Percentiles rank a stretch among this genome's conserved stretches.
These are phyloP conservation scores for Cyclophora albipunctata DNA, from an alignment of 2,888 invertebrate species.

Conservation along the genomic window DNA sequence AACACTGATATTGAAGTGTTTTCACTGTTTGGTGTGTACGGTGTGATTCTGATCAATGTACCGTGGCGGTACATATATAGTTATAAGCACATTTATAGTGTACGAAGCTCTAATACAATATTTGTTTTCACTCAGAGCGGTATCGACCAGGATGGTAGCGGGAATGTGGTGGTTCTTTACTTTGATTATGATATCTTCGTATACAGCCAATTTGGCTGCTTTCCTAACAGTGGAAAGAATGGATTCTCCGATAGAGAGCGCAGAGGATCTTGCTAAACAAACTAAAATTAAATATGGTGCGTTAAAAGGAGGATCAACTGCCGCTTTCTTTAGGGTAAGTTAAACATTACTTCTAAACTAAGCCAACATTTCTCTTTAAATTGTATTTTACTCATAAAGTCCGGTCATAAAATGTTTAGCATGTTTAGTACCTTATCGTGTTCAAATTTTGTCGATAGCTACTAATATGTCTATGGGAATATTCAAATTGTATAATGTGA, in stretches of 20 bases:
- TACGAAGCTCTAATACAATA: neutral
- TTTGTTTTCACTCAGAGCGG: constrained; percentile 76
- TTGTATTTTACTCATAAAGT: no score
- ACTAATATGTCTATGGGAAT: no score
- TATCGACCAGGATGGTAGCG: constrained; percentile 90
- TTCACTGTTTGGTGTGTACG: no score
- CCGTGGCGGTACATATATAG: no score
- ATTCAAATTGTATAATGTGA: no score
- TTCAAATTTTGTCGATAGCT: no score
- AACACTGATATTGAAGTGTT: no score
- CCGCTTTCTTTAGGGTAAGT: constrained; percentile 93
- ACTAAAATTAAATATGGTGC: constrained; percentile 98
- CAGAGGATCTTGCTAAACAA: constrained; percentile 96
- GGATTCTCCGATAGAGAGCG: constrained; percentile 96
- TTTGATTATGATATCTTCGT: constrained; percentile 95
- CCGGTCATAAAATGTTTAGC: no score
- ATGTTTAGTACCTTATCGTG: no score
- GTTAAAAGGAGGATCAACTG: constrained; percentile 93
- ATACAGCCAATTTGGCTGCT: constrained; percentile 96
- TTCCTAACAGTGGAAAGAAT: constrained; percentile 94
- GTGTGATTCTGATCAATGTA: no score
- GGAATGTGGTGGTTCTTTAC: constrained; percentile 98
- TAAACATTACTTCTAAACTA: neutral
- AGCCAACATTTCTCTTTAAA: no score
- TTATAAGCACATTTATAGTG: no score